Conservation (phyloP, 2,113 vertebrate genomes). For the Colius striatus region DNA sequence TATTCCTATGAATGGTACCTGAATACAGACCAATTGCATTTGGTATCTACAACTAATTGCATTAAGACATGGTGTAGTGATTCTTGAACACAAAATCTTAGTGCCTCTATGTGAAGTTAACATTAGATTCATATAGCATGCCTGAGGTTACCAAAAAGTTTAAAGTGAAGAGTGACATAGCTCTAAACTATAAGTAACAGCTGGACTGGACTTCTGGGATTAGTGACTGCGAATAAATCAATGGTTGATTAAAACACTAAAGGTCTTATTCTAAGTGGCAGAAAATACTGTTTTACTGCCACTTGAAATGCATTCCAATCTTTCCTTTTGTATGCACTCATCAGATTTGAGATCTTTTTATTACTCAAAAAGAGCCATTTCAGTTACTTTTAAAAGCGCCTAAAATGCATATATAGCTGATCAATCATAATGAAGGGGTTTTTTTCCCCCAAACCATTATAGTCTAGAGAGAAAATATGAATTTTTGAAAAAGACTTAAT, state of each 20-base stretch:
- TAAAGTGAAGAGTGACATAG: background rate
- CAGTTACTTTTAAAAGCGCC: conserved; percentile 5
- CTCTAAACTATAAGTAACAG: background rate
- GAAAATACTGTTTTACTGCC: background rate
- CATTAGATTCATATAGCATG: background rate
- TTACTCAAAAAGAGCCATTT: conserved; percentile 34
- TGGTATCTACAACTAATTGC: background rate
- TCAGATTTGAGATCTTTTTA: conserved; percentile 1
- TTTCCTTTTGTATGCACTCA: background rate
- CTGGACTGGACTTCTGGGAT: background rate
- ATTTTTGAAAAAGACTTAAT: conserved; percentile 34
- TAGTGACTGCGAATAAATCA: background rate
- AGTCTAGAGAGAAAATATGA: background rate
- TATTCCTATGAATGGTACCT: background rate
- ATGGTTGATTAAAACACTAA: background rate
- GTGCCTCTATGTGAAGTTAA: background rate
- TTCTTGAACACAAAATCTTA: background rate
- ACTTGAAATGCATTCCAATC: background rate
- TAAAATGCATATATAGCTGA: conserved; percentile 31
- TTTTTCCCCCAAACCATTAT: background rate
- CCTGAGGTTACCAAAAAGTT: background rate
- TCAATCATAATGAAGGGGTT: background rate
- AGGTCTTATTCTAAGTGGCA: background rate
- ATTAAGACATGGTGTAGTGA: background rate
- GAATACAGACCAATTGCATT: background rate